Evolutionary conservation across 2,797 vertebrate genomes (phyloP).

Genomic region (Anguilla marmorata): DNA sequence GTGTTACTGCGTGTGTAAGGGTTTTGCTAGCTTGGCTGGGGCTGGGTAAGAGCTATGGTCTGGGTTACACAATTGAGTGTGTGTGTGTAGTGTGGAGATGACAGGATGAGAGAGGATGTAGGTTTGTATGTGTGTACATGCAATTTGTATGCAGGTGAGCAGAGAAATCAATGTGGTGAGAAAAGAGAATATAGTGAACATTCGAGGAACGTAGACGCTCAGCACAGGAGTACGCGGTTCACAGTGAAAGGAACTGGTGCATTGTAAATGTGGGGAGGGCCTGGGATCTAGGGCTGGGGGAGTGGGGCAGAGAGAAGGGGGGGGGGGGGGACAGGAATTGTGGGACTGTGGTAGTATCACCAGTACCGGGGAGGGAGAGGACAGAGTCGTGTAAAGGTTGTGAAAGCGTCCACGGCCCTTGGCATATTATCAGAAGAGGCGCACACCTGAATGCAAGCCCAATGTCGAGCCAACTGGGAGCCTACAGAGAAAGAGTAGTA

Average conservation of each 20-base stretch:
- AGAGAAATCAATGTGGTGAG: constrained; percentile 45
- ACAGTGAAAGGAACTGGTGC: constrained; percentile 60
- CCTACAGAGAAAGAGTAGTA: neutral
- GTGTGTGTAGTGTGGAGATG: neutral
- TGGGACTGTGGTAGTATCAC: constrained; percentile 33
- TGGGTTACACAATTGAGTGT: constrained; percentile 35
- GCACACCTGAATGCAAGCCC: too few species aligned
- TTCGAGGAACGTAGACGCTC: constrained; percentile 59
- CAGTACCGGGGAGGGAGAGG: constrained; percentile 57
- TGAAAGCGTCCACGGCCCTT: constrained; percentile 13
- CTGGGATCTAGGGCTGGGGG: constrained; percentile 48
- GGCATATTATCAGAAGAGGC: too few species aligned
- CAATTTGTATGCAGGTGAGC: constrained; percentile 50
- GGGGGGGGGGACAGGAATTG: constrained; percentile 56
- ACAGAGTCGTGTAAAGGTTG: constrained; percentile 48
- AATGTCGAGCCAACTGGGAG: too few species aligned
- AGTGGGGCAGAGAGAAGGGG: constrained; percentile 47
- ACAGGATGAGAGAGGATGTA: constrained; percentile 31
- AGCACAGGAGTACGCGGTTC: constrained; percentile 61
- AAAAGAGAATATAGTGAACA: constrained; percentile 58
- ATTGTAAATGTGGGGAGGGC: constrained; percentile 45
- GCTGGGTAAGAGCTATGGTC: constrained; percentile 28
- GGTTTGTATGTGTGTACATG: constrained; percentile 21
- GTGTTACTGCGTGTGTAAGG: constrained; percentile 40
- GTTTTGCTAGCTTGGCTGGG: neutral